Conservation (phyloP, 2,888 invertebrate genomes). For the Drosophila diplacantha region DNA sequence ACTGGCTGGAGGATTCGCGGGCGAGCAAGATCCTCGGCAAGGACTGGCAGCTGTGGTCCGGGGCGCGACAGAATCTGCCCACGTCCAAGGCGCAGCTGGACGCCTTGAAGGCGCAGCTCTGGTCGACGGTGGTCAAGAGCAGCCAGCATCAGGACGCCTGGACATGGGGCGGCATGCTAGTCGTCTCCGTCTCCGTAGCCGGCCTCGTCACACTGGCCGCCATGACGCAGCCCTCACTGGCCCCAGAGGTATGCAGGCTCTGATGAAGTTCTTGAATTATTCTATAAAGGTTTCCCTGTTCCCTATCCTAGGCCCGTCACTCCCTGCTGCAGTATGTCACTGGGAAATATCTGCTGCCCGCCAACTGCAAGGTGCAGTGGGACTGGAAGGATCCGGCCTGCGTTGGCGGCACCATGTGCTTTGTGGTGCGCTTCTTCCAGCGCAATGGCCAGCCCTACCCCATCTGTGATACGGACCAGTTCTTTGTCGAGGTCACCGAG, state of each 20-base stretch:
- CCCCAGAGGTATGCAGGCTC: constrained; percentile 81
- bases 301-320: constrained; percentile 82
- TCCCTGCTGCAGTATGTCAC: constrained; percentile 93
- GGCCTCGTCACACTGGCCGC: constrained; percentile 92
- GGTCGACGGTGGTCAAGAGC: constrained; percentile 91
- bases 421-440: constrained; percentile 93
- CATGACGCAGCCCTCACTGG: constrained; percentile 93
- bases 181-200: constrained; percentile 92
- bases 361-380: constrained; percentile 89
- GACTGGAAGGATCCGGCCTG: constrained; percentile 94
- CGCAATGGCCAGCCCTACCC: constrained; percentile 96
- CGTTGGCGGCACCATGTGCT: constrained; percentile 94
- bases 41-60: constrained; percentile 88
- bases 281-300: neutral
- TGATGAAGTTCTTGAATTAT: neutral
- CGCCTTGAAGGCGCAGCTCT: constrained; percentile 87
- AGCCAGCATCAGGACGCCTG: constrained; percentile 93
- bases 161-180: constrained; percentile 95
- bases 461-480: constrained; percentile 94
- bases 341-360: constrained; percentile 92
- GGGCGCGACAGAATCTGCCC: constrained; percentile 88
- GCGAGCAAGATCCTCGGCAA: constrained; percentile 87
- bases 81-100: constrained; percentile 89
- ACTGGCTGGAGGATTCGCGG: constrained; percentile 91
- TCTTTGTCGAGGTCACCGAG: constrained; percentile 91